Base-by-base conservation (phyloP, 1,140 invertebrate species). In the Drosophila punjabiensis region DNA sequence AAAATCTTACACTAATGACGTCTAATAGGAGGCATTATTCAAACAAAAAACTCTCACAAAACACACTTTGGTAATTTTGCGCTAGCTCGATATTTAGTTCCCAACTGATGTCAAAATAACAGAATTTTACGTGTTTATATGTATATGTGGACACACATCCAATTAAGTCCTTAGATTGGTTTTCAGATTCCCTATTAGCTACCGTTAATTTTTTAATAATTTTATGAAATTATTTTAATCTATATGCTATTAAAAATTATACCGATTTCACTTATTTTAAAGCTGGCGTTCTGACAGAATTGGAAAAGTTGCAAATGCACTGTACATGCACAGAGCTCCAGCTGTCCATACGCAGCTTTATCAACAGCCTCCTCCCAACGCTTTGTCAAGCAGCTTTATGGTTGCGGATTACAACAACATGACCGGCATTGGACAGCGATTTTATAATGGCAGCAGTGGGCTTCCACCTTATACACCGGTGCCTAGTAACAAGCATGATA, bases 361-460 rank as follows among this genome's bases (percentile, higher is more conserved):
- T 28, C 56, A 43, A 24, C 56, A 13, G 24, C 35, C 20, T 11
- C 20, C 35, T 37, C 8, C 35, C 14, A 39, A 24, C 24, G 9
- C 35, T 10, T 24, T 37, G 53, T 37, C 20, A 16, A 24, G 33
- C 33, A 14, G 13, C 18, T 56, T 33, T 24, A 28, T 13, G 9
- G n/a, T 28, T 41, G 10, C 37, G 28, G 56, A 59, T n/a, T 59
- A 28, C 33, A 59, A 59, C 35, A 59, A 13, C 10, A 28, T n/a
- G 20, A 24, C 56, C 14, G 11, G 37, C 14, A n/a, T n/a, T 43
- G 37, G 35, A n/a, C 56, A 28, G 24, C 24, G 56, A 4, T 28
- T 59, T 1, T n/a, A 13, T 43, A 43, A 9, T n/a, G 20, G 6
- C 4, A 59, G 33, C 14, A n/a, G 20, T 39, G 55, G 8, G 14